These are phyloP conservation scores for Ellobius talpinus DNA, from an alignment of 2,113 vertebrate species.

Conservation along the genomic window DNA sequence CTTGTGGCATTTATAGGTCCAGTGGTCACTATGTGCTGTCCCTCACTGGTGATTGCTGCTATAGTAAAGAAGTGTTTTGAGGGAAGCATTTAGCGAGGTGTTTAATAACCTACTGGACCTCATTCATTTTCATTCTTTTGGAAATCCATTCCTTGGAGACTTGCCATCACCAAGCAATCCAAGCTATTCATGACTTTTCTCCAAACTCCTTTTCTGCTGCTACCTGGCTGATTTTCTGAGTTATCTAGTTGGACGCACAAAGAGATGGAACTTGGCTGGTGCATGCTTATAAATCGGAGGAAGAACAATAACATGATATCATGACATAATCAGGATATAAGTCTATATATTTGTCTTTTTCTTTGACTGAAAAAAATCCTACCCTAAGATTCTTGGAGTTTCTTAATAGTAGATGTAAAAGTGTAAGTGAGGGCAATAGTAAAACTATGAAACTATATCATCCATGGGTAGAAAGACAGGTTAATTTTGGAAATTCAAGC, in stretches of 20 bases:
- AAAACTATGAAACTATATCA: neutral
- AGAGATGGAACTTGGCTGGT: neutral
- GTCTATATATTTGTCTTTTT: neutral
- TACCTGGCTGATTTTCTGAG: neutral
- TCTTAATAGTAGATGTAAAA: neutral
- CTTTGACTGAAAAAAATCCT: neutral
- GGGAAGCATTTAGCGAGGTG: neutral
- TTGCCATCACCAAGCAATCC: neutral
- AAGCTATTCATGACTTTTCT: neutral
- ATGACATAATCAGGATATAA: neutral
- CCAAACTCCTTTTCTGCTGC: neutral
- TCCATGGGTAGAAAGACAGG: neutral
- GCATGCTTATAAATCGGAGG: neutral
- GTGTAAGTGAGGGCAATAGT: neutral
- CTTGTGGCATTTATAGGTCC: neutral
- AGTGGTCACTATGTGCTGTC: neutral
- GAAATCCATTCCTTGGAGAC: neutral
- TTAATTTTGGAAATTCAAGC: neutral
- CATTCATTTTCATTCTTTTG: neutral
- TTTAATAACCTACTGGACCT: neutral
- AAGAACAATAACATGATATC: neutral
- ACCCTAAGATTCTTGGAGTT: neutral
- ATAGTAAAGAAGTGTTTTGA: neutral
- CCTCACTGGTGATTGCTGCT: neutral
- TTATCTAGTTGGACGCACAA: neutral